Evolutionary conservation across 2,888 invertebrate species (phyloP).

Genomic region (Leptopilina myrica): DNA sequence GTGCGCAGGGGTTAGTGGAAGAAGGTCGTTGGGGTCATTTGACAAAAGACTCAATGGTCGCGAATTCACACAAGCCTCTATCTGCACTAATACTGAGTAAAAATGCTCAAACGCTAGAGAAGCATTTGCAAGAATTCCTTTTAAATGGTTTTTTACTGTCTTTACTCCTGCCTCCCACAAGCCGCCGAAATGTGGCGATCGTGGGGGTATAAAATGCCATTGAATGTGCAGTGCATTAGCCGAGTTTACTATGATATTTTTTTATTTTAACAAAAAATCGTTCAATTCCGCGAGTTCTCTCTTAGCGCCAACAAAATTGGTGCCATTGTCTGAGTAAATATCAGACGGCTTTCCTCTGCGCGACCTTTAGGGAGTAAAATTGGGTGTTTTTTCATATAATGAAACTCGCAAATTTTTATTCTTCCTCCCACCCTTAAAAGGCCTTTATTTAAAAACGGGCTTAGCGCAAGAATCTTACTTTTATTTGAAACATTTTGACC

Average conservation of each 20-base stretch:
- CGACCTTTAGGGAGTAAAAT: neutral
- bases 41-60: constrained; percentile 59
- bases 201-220: constrained; percentile 63
- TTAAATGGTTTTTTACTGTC: constrained; percentile 61
- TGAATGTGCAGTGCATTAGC: neutral
- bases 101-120: constrained; percentile 61
- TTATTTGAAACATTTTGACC: neutral
- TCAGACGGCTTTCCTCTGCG: neutral
- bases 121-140: constrained; percentile 55
- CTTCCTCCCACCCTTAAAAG: constrained; percentile 11
- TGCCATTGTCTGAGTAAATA: constrained; percentile 6
- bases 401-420: neutral
- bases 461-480: neutral
- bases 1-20: constrained; percentile 48
- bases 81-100: constrained; percentile 56
- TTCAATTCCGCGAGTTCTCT: constrained; percentile 3
- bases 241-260: neutral
- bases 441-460: neutral
- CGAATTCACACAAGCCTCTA: constrained; percentile 62
- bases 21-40: constrained; percentile 56
- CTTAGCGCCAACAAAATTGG: neutral
- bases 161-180: constrained; percentile 64
- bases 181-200: constrained; percentile 61
- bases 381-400: neutral
- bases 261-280: neutral